Conservation (phyloP, 2,797 vertebrate genomes). For the Mus caroli region DNA sequence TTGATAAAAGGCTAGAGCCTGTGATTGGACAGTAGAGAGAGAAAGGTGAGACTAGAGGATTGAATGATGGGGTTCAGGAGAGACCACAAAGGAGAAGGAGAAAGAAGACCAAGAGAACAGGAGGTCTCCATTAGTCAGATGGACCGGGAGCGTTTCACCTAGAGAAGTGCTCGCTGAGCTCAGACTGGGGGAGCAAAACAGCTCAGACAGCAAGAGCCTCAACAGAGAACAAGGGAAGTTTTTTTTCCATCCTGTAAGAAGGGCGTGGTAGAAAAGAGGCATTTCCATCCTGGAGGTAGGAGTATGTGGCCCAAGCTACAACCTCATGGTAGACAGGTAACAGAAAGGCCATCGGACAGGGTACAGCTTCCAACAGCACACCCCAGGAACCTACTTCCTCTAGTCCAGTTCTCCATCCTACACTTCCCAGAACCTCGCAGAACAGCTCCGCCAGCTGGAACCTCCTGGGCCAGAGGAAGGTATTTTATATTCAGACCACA, state of each 20-base stretch:
- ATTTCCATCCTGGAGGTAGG: background rate
- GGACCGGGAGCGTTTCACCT: no score
- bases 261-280: accelerated
- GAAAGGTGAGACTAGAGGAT: background rate
- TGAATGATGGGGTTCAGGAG: background rate
- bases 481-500: background rate
- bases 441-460: no score
- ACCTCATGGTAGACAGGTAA: background rate
- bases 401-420: no score
- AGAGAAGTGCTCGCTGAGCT: no score
- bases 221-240: background rate
- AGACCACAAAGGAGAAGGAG: background rate
- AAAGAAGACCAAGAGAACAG: background rate
- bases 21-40: background rate
- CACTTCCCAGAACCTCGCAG: background rate
- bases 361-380: background rate
- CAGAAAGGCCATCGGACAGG: background rate
- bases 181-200: no score
- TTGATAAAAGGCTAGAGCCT: background rate
- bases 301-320: background rate
- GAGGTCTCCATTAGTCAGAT: no score
- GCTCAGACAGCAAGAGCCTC: no score
- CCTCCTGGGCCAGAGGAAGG: background rate
- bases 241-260: background rate
- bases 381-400: background rate